phyloP scores from a whole-genome alignment of 92 coral and sea anemone species.

The Pocillopora meandrina region DNA sequence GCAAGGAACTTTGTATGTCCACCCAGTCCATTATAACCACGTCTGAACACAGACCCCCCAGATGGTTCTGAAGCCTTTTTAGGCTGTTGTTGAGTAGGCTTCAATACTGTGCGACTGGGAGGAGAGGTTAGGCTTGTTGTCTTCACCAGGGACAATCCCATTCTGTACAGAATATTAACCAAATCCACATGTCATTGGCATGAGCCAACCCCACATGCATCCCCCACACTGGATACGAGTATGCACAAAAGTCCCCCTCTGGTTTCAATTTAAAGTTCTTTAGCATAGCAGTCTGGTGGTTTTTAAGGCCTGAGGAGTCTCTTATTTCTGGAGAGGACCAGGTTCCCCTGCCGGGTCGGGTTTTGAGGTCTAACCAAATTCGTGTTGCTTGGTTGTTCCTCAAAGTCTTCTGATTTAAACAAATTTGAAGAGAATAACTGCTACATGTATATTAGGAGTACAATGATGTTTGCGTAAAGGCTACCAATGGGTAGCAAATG shows the following conservation, averaged over 20 bases:
- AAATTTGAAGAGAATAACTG: no score
- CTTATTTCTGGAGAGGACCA: no score
- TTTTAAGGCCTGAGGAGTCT: no score
- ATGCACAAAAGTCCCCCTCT: no score
- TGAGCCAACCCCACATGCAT: not conserved
- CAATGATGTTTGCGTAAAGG: not conserved
- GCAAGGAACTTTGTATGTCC: constrained; percentile 65
- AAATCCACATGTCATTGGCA: not conserved
- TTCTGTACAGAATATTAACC: constrained; percentile 25
- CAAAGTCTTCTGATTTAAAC: no score
- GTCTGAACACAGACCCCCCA: constrained; percentile 44
- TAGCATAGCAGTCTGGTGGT: no score
- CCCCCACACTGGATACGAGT: no score
- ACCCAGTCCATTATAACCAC: constrained; percentile 73
- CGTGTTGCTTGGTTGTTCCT: no score
- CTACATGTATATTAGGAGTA: no score
- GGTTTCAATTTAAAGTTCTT: no score
- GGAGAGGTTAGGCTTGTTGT: constrained; percentile 51
- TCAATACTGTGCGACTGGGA: constrained; percentile 3
- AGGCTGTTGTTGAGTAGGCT: constrained; percentile 24
- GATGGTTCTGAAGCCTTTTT: constrained; percentile 10
- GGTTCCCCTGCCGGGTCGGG: no score
- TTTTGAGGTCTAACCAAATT: no score
- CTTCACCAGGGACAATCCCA: constrained; percentile 68
- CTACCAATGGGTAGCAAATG: not conserved